Percentiles rank a stretch among this genome's conserved stretches.
These are phyloP conservation scores for Botia almorhae DNA, from an alignment of 2,797 vertebrate species.

Conservation along the genomic window DNA sequence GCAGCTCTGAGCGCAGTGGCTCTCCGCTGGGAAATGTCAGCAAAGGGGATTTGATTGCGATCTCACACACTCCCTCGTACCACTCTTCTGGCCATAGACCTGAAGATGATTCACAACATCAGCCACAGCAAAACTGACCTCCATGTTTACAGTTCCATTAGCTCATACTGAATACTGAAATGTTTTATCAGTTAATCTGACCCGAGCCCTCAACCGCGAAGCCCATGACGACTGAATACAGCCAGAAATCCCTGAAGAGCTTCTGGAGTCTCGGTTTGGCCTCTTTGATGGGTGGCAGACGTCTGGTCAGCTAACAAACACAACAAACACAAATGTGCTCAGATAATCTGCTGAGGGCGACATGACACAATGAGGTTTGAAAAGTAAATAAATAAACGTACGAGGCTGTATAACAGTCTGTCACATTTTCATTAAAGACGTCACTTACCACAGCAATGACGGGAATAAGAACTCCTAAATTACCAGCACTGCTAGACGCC, in stretches of 20 bases:
- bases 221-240: constrained; percentile 97
- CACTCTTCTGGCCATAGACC: constrained; percentile 97
- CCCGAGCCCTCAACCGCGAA: constrained; percentile 97
- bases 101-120: constrained; percentile 60
- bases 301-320: constrained; percentile 83
- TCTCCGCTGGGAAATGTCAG: constrained; percentile 95
- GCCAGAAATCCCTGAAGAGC: constrained; percentile 97
- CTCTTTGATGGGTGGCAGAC: constrained; percentile 92
- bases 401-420: background rate
- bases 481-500: constrained; percentile 98
- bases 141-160: too few species aligned
- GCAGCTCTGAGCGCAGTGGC: constrained; percentile 92
- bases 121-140: background rate
- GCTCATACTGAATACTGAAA: too few species aligned
- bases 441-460: constrained; percentile 95
- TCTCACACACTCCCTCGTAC: constrained; percentile 97
- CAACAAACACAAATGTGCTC: background rate
- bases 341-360: background rate
- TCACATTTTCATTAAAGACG: background rate
- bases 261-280: constrained; percentile 94
- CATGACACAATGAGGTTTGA: background rate
- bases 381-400: background rate
- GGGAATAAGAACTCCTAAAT: constrained; percentile 96
- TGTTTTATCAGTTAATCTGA: constrained; percentile 58
- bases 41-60: constrained; percentile 93